Evolutionary conservation across 2,888 invertebrate species (phyloP), one percentile per base, ranked within the genome.

Genomic region (Druceiella hillmani): DNA sequence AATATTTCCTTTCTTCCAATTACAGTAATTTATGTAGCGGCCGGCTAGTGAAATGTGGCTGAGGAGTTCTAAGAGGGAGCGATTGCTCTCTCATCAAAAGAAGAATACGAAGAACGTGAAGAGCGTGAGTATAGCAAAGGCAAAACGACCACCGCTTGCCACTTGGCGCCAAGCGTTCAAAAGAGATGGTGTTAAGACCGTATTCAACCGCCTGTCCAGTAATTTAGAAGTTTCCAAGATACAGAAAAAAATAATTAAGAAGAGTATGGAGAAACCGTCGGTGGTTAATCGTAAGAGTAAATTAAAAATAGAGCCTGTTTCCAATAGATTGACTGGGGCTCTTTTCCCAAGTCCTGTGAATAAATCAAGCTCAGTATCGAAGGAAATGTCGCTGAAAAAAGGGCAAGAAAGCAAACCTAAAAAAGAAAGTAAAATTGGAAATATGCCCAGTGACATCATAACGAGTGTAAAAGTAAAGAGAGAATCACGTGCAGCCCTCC

Each of bases 41-140:
- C 38, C 47, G 39, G 50, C 53, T 57, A 50, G 54, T 69, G 69
- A 66, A 48, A 81, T 81, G 81, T 80, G 80, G 75, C 65, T 81
- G 58, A 75, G 81, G 61, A 81, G 80, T 61, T 78, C 79, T 53
- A 77, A 78, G 56, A 73, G 76, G 56, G 75, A 74, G 64, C 73
- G 75, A 50, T 69, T 72, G 57, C 66, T 74, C 62, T 64, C 66
- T 54, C 61, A n/a, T n/a, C n/a, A 57, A 52, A 62, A 62, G 52
- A 61, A 58, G 50, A 57, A 48, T 47, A 50, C 57, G 33, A 52
- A 55, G 16, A 62, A 56, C 51, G 55, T 63, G n/a, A n/a, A n/a
- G n/a, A n/a, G n/a, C n/a, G n/a, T n/a, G n/a, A n/a, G n/a, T n/a
- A n/a, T n/a, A n/a, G n/a, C n/a, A n/a, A n/a, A n/a, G n/a, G n/a